Base-by-base conservation (phyloP, 1,140 invertebrate species). In the Tetramorium alpestre region DNA sequence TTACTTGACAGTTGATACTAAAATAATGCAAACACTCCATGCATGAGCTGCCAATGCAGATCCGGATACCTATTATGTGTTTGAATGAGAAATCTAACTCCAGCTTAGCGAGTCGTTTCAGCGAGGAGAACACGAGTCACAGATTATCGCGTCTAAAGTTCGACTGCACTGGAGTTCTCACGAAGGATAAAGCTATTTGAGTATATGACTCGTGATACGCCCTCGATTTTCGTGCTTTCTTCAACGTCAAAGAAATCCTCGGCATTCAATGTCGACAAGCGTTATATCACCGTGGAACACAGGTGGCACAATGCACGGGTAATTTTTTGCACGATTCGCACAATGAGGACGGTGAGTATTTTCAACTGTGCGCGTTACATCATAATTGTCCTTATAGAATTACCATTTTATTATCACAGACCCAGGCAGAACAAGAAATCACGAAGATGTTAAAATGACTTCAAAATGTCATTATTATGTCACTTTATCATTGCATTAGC, bases 141-240 rank as follows among this genome's bases (percentile, higher is more conserved):
- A 73, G 80, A 84, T 84, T 84, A 84, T 84, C 67, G 51, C 41
- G 67, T 73, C 69, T 84, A 44, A 73, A 84, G 80, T 84, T 84
- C 41, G 41, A 49, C 69, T 47, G 67, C 70, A 18, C 41, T 8
- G 25, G 28, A 82, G 11, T 84, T 60, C 80, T 58, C 28, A 18
- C 11, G 38, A 33, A 56, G 67, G 54, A 82, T 82, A 73, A 82
- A 73, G 41, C 41, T 33, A 33, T 81, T 72, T 58, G 54, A 82
- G 25, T 38, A 38, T 47, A 73, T 60, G 41, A 82, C 18, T 54
- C 67, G 25, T 47, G 67, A 54, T 38, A 51, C 47, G 28, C 28
- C 33, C 47, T 33, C 38, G 77, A 82, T 82, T 73, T 28, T 60
- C 54, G 18, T 38, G 54, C 51, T 72, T 73, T 82, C 67, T 58